phyloP scores from a whole-genome alignment of 2,888 invertebrate genomes.

The Parnassius orleans region DNA sequence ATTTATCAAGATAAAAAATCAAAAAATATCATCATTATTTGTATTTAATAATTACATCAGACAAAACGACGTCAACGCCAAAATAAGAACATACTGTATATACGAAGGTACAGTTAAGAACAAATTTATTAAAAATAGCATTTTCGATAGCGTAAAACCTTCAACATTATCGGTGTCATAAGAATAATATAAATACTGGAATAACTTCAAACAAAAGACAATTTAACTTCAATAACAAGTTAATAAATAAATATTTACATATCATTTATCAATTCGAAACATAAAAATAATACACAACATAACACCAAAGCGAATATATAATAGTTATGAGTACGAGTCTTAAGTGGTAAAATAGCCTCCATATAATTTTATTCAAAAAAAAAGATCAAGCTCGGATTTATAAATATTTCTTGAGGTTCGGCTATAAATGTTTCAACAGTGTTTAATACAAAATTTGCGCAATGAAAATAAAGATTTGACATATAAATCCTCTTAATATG shows the following conservation, averaged over 20 bases:
- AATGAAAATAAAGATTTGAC: slow-evolving; percentile 20
- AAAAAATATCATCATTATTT: background rate
- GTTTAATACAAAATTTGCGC: slow-evolving; percentile 25
- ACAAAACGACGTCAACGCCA: background rate
- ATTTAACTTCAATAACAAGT: background rate
- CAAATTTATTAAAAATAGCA: slow-evolving; percentile 7
- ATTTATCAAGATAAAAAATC: background rate
- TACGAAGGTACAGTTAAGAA: slow-evolving; percentile 10
- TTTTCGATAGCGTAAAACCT: too few relatives aligned
- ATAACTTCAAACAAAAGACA: background rate
- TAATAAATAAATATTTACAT: background rate
- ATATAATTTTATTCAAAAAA: background rate
- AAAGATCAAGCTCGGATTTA: slow-evolving; percentile 25
- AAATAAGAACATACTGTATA: slow-evolving; percentile 12
- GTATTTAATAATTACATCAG: background rate
- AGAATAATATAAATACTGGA: background rate
- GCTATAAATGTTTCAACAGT: slow-evolving; percentile 20
- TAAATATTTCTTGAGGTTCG: slow-evolving; percentile 17
- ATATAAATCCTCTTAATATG: slow-evolving; percentile 25
- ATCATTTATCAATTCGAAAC: too few relatives aligned
- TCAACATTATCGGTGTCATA: too few relatives aligned
- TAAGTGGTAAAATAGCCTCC: background rate
- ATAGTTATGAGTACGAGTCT: too few relatives aligned
- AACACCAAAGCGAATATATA: too few relatives aligned
- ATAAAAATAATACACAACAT: too few relatives aligned